Evolutionary conservation across 2,888 invertebrate species (phyloP).

Genomic region (Dolichopus griseipennis): DNA sequence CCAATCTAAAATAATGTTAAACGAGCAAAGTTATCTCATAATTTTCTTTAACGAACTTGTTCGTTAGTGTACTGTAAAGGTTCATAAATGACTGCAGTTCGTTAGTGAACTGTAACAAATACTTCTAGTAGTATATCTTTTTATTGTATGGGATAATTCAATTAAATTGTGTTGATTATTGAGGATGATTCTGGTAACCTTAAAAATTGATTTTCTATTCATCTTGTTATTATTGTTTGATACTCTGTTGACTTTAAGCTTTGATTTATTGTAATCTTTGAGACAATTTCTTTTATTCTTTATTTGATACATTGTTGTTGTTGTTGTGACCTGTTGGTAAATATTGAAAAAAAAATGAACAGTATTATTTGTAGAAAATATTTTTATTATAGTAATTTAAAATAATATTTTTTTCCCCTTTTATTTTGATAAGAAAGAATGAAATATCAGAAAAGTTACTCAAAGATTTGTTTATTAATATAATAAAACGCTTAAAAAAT

Average conservation of each 20-base stretch:
- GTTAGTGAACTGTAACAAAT: no score
- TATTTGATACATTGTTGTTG: not conserved
- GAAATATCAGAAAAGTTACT: not conserved
- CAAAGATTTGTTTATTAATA: not conserved
- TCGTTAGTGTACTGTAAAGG: no score
- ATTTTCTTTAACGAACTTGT: no score
- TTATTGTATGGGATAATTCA: no score
- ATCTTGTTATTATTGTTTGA: not conserved
- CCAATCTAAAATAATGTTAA: no score
- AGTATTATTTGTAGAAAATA: slow-evolving; percentile 1
- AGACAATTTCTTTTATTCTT: not conserved
- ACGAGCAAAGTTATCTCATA: no score
- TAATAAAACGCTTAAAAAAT: not conserved
- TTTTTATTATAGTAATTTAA: slow-evolving; percentile 6
- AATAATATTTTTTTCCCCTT: not conserved
- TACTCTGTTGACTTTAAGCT: not conserved
- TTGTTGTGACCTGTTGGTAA: not conserved
- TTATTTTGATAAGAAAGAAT: not conserved
- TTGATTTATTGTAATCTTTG: slow-evolving; percentile 6
- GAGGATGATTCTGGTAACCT: not conserved
- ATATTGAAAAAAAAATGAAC: not conserved
- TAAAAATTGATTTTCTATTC: slow-evolving; percentile 4
- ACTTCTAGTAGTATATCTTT: no score
- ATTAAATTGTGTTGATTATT: no score
- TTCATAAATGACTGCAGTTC: no score